Evolutionary conservation across 2,797 vertebrate species (phyloP).

Genomic region (Sebastes steindachneri): DNA sequence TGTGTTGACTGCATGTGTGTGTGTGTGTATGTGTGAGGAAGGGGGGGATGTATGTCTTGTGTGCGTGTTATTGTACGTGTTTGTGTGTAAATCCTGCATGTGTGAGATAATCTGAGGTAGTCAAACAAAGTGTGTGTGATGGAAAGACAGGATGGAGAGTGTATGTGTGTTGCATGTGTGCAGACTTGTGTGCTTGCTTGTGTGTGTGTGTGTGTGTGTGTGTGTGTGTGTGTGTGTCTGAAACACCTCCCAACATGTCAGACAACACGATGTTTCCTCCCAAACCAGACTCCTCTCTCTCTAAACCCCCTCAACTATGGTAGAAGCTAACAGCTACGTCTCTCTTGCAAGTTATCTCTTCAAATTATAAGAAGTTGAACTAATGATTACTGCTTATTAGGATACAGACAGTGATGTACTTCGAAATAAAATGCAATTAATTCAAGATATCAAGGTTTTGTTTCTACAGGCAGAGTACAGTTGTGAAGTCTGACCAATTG

Average conservation of each 20-base stretch:
- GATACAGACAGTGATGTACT: background rate
- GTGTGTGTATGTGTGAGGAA: background rate
- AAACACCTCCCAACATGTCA: constrained; percentile 60
- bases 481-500: background rate
- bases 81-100: background rate
- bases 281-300: background rate
- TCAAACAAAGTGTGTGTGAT: background rate
- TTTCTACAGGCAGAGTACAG: background rate
- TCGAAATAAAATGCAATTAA: background rate
- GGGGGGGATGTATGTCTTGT: too few relatives aligned
- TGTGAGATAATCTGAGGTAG: background rate
- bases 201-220: background rate
- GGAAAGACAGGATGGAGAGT: background rate
- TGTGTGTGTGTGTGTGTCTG: background rate
- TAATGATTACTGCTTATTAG: too few relatives aligned
- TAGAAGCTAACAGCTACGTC: background rate
- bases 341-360: background rate
- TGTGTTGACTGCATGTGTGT: constrained; percentile 46
- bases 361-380: background rate
- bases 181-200: background rate
- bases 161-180: background rate
- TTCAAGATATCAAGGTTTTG: background rate
- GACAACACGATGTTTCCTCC: background rate
- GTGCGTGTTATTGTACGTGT: background rate
- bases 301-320: background rate